A percentile compares a stretch with the other conserved stretches of the same genome.
Evolutionary conservation across 2,888 invertebrate species (phyloP).

Genomic region (Malthinus seriepunctatus): DNA sequence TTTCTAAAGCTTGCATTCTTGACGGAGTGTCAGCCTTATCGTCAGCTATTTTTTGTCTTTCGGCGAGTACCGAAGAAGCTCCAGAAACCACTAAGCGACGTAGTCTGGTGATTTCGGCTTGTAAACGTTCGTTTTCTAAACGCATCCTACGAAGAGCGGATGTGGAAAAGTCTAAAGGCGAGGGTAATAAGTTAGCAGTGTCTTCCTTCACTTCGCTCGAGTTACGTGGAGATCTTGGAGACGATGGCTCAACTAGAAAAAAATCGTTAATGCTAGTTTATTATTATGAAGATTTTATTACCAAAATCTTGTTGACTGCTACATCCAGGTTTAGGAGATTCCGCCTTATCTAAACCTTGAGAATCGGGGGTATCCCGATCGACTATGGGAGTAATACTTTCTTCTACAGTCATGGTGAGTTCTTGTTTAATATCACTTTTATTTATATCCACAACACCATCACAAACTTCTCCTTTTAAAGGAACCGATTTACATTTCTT

Average conservation of each 20-base stretch:
- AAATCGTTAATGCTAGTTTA: background rate
- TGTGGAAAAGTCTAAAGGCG: constrained; percentile 48
- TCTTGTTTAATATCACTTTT: constrained; percentile 2
- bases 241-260: constrained; percentile 30
- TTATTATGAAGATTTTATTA: constrained; percentile 18
- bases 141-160: constrained; percentile 65
- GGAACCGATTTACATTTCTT: constrained; percentile 48
- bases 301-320: constrained; percentile 50
- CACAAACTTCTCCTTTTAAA: constrained; percentile 37
- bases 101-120: constrained; percentile 71
- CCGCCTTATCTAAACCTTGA: constrained; percentile 37
- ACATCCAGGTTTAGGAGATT: constrained; percentile 52
- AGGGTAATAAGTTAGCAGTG: constrained; percentile 41
- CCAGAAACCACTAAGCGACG: constrained; percentile 69
- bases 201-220: constrained; percentile 45
- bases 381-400: constrained; percentile 43
- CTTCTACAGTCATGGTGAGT: constrained; percentile 44
- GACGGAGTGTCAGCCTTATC: constrained; percentile 52
- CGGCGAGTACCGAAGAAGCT: constrained; percentile 63
- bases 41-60: constrained; percentile 50
- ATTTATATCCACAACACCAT: constrained; percentile 2
- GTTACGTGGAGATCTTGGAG: constrained; percentile 48
- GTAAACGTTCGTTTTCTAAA: constrained; percentile 77
- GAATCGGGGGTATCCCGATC: constrained; percentile 45
- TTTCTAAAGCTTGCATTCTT: constrained; percentile 56